Base-by-base conservation (phyloP, 2,113 vertebrate species). In the Nycticorax nycticorax region DNA sequence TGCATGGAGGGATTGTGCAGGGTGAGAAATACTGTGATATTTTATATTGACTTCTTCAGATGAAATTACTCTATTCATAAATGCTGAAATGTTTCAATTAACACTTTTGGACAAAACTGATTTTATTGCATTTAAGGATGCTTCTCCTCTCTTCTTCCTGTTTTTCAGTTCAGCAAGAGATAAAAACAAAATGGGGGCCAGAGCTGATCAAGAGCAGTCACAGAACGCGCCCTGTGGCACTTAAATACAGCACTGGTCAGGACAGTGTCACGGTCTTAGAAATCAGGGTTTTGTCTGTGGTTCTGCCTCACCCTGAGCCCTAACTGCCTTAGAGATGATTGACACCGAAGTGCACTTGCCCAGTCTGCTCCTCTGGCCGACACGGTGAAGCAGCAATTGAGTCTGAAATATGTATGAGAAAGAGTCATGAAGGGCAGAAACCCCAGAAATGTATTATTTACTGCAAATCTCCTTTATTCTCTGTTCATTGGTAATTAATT, bases 351-450 rank as follows among this genome's bases (percentile, higher is more conserved):
- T 53, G 79, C 79, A 81, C 67, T 81, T 48, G 52, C 79, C 62
- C 33, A 23, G 13, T 39, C 64, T 66, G 50, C 5, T 8, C 82
- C 81, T 88, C 17, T 43, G 39, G 79, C 88, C 89, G 83, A 91
- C 79, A 57, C 14, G 11, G 60, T 9, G 76, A 90, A 95, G 68
- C 79, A 87, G 92, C 53, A 77, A 56, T 37, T 14, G 57, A 81
- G 39, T 8, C 64, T 95, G 28, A 87, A 95, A 95, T 50, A 96
- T 92, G 91, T 64, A 94, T 94, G 69, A 86, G 69, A 89, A 68
- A 63, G 8, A 88, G 60, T 75, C 69, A 52, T 19, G 83, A 95
- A 86, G 77, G 56, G 80, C 83, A 94, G 64, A 92, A 95, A 91
- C 14, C 27, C 48, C 88, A 92, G 93, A 92, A 75, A 90, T 81